A percentile compares a stretch with the other conserved stretches of the same genome.
Evolutionary conservation across 2,113 vertebrate genomes (phyloP).

Genomic region (Aleadryas rufinucha): DNA sequence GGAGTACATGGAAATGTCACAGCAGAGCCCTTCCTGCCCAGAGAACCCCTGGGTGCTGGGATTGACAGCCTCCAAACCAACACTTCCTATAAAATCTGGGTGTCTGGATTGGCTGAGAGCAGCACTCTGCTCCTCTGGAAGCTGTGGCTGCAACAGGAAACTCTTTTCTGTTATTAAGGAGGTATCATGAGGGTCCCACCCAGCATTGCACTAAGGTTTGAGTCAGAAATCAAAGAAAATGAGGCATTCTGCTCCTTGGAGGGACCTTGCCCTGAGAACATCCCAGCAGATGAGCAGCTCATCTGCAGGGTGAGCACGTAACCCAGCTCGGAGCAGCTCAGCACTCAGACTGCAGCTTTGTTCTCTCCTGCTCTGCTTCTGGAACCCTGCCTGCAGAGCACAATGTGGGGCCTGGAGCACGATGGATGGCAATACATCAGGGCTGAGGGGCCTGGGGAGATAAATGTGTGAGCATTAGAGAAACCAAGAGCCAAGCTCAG

Average conservation of each 20-base stretch:
- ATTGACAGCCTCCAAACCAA: background rate
- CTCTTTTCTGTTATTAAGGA: background rate
- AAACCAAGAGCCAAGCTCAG: background rate
- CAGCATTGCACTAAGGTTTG: fast-evolving
- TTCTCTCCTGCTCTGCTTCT: constrained; percentile 4
- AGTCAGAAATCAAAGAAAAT: background rate
- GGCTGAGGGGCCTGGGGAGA: background rate
- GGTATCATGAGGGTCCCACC: background rate
- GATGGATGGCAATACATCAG: background rate
- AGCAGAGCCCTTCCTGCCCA: background rate
- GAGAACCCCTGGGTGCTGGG: background rate
- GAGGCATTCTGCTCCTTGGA: background rate
- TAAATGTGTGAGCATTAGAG: background rate
- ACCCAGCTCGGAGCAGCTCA: background rate
- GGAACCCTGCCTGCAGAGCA: constrained; percentile 32
- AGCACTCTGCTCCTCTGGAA: background rate
- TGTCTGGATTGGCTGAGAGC: background rate
- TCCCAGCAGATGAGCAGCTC: background rate
- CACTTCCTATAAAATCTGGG: background rate
- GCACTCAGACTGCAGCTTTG: constrained; percentile 31
- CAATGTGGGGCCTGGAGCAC: constrained; percentile 26
- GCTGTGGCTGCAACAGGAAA: background rate
- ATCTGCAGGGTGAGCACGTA: background rate
- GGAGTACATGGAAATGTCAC: background rate
- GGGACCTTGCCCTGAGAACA: background rate